A percentile compares a stretch with the other conserved stretches of the same genome.
Evolutionary conservation across 2,797 vertebrate species (phyloP).

Genomic region (Esox masquinongy): DNA sequence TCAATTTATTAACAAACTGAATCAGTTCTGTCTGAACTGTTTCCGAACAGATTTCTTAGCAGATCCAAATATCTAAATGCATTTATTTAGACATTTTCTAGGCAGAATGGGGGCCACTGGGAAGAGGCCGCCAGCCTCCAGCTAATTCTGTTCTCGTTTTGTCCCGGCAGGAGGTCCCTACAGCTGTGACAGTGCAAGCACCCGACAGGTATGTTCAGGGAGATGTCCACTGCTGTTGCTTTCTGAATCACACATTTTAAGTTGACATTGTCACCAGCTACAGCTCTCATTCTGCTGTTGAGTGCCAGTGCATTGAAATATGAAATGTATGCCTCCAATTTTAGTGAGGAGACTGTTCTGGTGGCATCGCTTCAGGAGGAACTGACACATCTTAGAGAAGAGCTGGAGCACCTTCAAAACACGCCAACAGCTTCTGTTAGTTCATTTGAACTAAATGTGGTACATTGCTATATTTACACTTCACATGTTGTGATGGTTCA

Average conservation of each 20-base stretch:
- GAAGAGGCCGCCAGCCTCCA: background rate
- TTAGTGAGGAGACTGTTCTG: slow-evolving; percentile 56
- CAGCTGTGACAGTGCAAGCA: slow-evolving; percentile 54
- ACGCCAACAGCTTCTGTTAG: slow-evolving; percentile 42
- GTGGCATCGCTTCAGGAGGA: slow-evolving; percentile 66
- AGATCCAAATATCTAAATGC: background rate
- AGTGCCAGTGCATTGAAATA: background rate
- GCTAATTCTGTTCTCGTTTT: background rate
- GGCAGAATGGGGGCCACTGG: background rate
- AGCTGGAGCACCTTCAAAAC: slow-evolving; percentile 56
- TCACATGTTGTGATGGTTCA: background rate
- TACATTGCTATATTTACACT: background rate
- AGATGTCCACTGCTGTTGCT: background rate
- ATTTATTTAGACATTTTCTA: background rate
- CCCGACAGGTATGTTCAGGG: slow-evolving; percentile 52
- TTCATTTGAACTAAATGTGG: background rate
- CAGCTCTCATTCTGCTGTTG: background rate
- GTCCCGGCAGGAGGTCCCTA: slow-evolving; percentile 53
- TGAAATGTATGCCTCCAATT: background rate
- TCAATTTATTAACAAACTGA: background rate
- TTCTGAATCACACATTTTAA: background rate
- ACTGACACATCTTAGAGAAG: slow-evolving; percentile 65
- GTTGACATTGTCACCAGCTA: background rate
- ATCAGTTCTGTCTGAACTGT: background rate
- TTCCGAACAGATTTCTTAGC: background rate